Percentiles rank a stretch among this genome's conserved stretches.
phyloP scores from a whole-genome alignment of 2,113 vertebrate species.

The Tragelaphus imberbis region DNA sequence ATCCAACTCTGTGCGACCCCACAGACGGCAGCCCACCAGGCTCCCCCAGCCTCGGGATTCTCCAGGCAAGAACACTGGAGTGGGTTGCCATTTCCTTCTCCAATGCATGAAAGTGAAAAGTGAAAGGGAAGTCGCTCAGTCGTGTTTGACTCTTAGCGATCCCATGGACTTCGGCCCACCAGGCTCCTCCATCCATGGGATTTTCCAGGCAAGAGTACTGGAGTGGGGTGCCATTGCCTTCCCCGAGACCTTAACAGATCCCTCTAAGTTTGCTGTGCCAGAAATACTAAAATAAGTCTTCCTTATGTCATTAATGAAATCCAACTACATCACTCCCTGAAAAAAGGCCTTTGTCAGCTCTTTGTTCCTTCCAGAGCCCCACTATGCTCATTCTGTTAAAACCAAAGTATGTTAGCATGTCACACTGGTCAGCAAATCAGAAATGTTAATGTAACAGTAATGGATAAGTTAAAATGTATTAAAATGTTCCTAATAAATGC shows the following conservation, averaged over 20 bases:
- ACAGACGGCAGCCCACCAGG: no score
- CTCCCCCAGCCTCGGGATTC: no score
- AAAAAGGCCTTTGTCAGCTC: background rate
- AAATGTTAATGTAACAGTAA: background rate
- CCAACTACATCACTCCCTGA: background rate
- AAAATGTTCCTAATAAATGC: background rate
- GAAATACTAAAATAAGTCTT: background rate
- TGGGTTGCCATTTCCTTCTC: no score
- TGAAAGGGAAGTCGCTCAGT: no score
- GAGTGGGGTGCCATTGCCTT: no score
- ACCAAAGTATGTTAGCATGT: background rate
- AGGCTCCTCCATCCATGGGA: no score
- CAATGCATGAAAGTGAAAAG: no score
- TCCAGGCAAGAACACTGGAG: no score
- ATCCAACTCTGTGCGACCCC: no score
- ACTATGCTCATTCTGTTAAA: background rate
- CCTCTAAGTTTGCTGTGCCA: background rate
- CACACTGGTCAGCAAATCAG: background rate
- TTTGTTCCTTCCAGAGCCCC: background rate
- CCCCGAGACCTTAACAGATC: background rate
- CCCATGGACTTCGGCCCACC: no score
- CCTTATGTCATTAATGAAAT: background rate
- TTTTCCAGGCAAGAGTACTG: no score
- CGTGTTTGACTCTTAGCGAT: no score
- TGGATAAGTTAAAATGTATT: background rate